Percentiles rank a stretch among this genome's conserved stretches.
These are phyloP conservation scores for Dorcus parallelipipedus DNA, from an alignment of 2,888 invertebrate genomes.

Conservation along the genomic window DNA sequence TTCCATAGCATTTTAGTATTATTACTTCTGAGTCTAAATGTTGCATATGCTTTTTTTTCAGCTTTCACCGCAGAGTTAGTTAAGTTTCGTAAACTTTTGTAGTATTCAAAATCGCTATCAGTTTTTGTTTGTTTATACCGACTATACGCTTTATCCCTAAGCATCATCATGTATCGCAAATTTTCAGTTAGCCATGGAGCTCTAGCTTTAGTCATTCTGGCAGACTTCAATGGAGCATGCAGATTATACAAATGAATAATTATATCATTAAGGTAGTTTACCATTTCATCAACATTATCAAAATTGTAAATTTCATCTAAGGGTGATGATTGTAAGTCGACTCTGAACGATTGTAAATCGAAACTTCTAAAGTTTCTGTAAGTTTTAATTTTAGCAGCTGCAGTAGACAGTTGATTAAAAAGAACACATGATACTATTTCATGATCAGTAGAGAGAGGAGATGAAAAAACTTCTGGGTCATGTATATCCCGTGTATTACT, in stretches of 20 bases:
- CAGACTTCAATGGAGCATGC: slow-evolving; percentile 3
- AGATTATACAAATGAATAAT: background rate
- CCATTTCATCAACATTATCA: too few species aligned
- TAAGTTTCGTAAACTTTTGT: background rate
- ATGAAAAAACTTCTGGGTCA: too few species aligned
- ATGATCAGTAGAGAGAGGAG: too few species aligned
- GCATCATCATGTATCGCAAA: background rate
- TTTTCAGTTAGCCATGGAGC: slow-evolving; percentile 1
- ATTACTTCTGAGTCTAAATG: background rate
- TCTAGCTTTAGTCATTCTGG: background rate
- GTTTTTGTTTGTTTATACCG: background rate
- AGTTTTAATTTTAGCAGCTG: too few species aligned
- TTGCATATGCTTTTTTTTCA: background rate
- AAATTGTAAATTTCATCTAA: too few species aligned
- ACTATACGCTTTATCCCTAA: slow-evolving; percentile 8
- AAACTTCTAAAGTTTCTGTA: too few species aligned
- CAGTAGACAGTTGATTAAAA: too few species aligned
- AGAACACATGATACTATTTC: too few species aligned
- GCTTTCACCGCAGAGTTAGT: background rate
- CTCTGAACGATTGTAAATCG: too few species aligned
- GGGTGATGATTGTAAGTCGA: too few species aligned
- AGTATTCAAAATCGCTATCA: background rate
- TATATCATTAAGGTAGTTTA: too few species aligned
- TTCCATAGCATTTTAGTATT: background rate
- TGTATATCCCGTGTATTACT: too few species aligned